Percentiles rank a stretch among this genome's conserved stretches.
Evolutionary conservation across 2,113 vertebrate genomes (phyloP).

Genomic region (Pelobates fuscus): DNA sequence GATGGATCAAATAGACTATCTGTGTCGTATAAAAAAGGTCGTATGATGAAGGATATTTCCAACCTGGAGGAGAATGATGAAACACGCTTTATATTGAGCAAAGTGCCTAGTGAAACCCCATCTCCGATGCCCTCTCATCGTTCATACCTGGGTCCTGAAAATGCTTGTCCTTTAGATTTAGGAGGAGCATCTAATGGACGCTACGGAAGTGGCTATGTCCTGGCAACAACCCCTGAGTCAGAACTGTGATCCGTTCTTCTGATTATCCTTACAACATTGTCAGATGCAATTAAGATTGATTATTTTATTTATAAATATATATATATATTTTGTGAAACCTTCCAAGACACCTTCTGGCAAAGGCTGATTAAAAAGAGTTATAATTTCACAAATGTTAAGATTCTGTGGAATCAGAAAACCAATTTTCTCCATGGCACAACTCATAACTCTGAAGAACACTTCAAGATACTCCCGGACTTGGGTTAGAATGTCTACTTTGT

Average conservation of each 20-base stretch:
- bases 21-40: constrained; percentile 92
- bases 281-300: constrained; percentile 19
- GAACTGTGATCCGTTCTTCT: constrained; percentile 79
- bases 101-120: constrained; percentile 86
- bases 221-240: constrained; percentile 88
- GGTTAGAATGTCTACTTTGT: constrained; percentile 12
- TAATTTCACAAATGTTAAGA: not conserved
- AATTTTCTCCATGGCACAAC: not conserved
- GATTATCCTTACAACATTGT: constrained; percentile 1
- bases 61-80: constrained; percentile 93
- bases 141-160: constrained; percentile 88
- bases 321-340: constrained; percentile 16
- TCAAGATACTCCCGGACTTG: not conserved
- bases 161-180: constrained; percentile 83
- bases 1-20: constrained; percentile 95
- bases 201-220: constrained; percentile 88
- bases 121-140: constrained; percentile 93
- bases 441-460: not conserved
- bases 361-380: not conserved
- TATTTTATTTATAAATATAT: not conserved
- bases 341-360: constrained; percentile 16
- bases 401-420: not conserved
- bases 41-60: constrained; percentile 97
- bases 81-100: constrained; percentile 95
- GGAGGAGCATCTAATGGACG: constrained; percentile 81